Conservation (phyloP, 2,797 vertebrate species). For the Sphenopsis melanotis region DNA sequence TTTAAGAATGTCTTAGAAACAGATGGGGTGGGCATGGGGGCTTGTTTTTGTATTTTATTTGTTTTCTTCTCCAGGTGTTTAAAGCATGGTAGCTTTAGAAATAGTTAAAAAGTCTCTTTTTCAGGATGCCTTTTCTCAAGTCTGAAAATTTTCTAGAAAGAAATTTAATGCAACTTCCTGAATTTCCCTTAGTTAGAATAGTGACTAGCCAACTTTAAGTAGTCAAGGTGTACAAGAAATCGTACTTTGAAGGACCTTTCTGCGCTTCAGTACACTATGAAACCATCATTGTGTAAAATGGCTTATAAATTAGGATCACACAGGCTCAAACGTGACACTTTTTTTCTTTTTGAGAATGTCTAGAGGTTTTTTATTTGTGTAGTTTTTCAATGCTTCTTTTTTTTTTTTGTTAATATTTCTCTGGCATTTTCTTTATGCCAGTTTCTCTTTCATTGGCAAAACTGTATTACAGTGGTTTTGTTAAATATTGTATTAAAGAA, state of each 20-base stretch:
- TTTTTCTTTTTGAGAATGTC: not conserved
- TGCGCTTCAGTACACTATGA: not conserved
- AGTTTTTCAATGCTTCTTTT: not conserved
- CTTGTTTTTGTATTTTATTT: not conserved
- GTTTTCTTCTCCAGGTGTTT: not conserved
- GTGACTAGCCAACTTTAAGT: not conserved
- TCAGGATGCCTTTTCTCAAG: not conserved
- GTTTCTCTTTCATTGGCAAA: not conserved
- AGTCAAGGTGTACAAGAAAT: not conserved
- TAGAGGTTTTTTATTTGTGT: not conserved
- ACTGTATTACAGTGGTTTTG: not conserved
- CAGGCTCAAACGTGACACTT: not conserved
- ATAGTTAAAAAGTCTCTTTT: not conserved
- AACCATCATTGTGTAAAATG: not conserved
- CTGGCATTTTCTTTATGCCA: not conserved
- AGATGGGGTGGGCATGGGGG: not conserved
- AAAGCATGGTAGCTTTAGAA: not conserved
- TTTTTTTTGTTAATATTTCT: not conserved
- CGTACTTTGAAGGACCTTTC: not conserved
- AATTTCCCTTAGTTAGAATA: not conserved
- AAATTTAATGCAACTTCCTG: not conserved
- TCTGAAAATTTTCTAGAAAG: not conserved
- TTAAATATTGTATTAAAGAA: not conserved
- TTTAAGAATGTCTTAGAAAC: not conserved
- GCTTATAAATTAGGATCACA: not conserved